Evolutionary conservation across 1,140 invertebrate genomes (phyloP).

Genomic region (Drosophila setifemur): DNA sequence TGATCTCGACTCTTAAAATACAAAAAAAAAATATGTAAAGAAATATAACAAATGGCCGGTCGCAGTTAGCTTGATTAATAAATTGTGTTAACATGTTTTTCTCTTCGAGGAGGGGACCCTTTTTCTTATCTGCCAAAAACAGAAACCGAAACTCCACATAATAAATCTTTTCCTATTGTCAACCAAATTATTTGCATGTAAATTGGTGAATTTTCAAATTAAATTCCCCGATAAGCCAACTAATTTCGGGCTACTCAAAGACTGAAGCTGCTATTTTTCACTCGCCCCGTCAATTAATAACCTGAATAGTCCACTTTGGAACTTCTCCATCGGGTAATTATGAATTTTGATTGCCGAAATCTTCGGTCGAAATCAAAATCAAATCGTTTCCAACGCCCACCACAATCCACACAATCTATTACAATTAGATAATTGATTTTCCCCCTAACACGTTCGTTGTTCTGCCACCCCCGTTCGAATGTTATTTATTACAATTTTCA

Average conservation of each 20-base stretch:
- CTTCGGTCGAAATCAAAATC: too few species aligned
- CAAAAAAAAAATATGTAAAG: too few species aligned
- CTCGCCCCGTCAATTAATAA: neutral
- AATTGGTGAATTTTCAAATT: constrained; percentile 31
- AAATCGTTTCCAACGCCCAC: too few species aligned
- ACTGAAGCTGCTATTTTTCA: neutral
- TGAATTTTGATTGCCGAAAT: too few species aligned
- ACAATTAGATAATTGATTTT: constrained; percentile 70
- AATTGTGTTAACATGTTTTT: constrained; percentile 18
- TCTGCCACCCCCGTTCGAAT: constrained; percentile 11
- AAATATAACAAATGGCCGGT: constrained; percentile 66
- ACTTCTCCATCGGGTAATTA: too few species aligned
- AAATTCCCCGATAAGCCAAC: constrained; percentile 8
- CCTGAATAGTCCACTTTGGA: neutral
- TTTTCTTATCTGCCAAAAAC: constrained; percentile 14
- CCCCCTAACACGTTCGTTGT: constrained; percentile 31
- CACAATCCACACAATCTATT: constrained; percentile 23
- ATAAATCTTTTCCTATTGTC: constrained; percentile 6
- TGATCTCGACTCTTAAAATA: constrained; percentile 10
- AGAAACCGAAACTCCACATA: neutral
- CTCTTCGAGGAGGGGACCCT: neutral
- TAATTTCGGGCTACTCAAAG: neutral
- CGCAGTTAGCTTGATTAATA: constrained; percentile 32
- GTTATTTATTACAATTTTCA: constrained; percentile 65
- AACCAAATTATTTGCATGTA: constrained; percentile 37